phyloP scores from a whole-genome alignment of 2,888 invertebrate genomes.

The Lamproptera curius region DNA sequence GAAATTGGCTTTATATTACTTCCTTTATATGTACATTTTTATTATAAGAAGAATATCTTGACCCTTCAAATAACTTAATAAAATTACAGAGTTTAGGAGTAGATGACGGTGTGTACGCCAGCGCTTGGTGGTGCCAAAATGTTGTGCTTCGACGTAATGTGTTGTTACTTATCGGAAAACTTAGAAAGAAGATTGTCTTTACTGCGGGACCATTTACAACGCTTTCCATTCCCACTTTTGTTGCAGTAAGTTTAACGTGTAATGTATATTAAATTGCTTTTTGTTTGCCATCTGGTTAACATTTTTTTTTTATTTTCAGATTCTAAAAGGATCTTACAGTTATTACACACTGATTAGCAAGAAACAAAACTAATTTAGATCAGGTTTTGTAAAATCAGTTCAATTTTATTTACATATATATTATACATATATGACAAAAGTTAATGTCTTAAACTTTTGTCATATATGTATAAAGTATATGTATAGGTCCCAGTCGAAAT shows the following conservation, averaged over 20 bases:
- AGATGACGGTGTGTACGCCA: conserved; percentile 47
- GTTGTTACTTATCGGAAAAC: conserved; percentile 47
- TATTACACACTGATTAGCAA: conserved; percentile 53
- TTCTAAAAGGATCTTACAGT: conserved; percentile 57
- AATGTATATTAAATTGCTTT: no score
- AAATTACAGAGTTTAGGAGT: conserved; percentile 48
- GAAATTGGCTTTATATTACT: no score
- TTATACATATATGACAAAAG: no score
- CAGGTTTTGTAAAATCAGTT: no score
- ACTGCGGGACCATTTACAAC: conserved; percentile 57
- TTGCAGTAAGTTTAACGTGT: conserved; percentile 50
- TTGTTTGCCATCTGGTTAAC: neutral
- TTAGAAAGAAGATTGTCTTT: conserved; percentile 46
- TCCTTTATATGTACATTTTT: no score
- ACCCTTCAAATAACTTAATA: no score
- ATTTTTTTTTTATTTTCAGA: conserved; percentile 44
- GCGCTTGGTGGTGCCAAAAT: conserved; percentile 53
- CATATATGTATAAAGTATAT: no score
- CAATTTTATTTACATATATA: no score
- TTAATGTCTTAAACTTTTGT: no score
- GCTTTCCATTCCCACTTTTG: conserved; percentile 52
- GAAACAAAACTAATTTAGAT: conserved; percentile 35
- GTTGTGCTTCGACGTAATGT: conserved; percentile 41
- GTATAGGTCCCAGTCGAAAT: no score
- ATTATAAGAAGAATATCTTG: no score